Evolutionary conservation across 1,140 invertebrate species (phyloP).

Genomic region (Conus betulinus): DNA sequence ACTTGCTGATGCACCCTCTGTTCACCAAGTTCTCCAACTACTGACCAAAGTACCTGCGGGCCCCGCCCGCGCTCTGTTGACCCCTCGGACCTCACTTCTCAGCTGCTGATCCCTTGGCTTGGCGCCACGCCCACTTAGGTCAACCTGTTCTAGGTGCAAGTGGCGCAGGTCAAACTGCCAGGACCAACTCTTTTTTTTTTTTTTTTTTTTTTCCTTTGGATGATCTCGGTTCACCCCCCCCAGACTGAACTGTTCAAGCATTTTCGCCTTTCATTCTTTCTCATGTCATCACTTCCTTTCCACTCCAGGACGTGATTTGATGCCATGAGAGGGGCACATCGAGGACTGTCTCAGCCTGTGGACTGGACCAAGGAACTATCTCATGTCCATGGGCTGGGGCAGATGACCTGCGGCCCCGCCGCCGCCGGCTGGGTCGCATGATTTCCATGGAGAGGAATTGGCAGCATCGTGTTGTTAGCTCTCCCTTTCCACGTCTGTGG

Average conservation of each 20-base stretch:
- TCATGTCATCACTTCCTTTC: neutral
- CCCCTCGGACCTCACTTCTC: neutral
- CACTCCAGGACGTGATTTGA: too few species aligned
- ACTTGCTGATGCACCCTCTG: conserved; percentile 75
- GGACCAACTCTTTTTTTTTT: neutral
- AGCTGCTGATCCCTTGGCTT: neutral
- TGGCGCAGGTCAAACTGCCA: too few species aligned
- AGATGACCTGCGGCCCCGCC: too few species aligned
- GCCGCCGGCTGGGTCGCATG: too few species aligned
- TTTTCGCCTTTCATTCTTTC: too few species aligned
- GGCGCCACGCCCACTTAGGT: neutral
- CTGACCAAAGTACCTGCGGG: conserved; percentile 5
- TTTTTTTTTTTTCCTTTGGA: neutral
- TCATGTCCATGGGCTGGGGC: too few species aligned
- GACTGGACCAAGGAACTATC: too few species aligned
- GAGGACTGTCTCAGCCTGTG: too few species aligned
- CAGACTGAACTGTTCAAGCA: neutral
- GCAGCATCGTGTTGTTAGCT: neutral
- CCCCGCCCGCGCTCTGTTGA: neutral
- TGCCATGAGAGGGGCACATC: too few species aligned
- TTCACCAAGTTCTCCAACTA: conserved; percentile 67
- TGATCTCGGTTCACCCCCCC: neutral
- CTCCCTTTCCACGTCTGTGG: neutral
- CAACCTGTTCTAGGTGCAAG: too few species aligned
- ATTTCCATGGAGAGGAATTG: neutral